Evolutionary conservation across 2,888 invertebrate genomes (phyloP).

Genomic region (Rutpela maculata): DNA sequence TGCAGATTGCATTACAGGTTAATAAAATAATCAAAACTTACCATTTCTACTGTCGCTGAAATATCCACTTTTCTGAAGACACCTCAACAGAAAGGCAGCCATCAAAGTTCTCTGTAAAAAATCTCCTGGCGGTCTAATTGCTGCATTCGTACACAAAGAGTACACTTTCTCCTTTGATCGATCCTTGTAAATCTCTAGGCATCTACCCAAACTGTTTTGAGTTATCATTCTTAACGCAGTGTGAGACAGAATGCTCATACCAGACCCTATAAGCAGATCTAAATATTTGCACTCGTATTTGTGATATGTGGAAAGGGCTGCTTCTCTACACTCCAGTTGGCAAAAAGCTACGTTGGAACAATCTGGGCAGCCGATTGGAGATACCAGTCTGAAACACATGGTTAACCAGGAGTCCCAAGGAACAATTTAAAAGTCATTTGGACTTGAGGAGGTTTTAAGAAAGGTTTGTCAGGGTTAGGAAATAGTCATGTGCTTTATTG

Average conservation of each 20-base stretch:
- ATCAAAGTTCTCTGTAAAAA: slow-evolving; percentile 86
- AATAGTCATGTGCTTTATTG: too few species aligned
- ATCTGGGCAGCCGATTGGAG: slow-evolving; percentile 83
- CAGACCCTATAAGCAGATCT: slow-evolving; percentile 83
- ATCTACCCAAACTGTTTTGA: slow-evolving; percentile 77
- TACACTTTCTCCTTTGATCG: slow-evolving; percentile 75
- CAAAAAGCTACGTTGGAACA: slow-evolving; percentile 89
- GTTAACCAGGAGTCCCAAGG: too few species aligned
- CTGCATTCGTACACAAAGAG: slow-evolving; percentile 81
- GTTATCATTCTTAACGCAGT: slow-evolving; percentile 87
- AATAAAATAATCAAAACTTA: slow-evolving; percentile 13
- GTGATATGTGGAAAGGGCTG: slow-evolving; percentile 82
- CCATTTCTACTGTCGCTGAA: slow-evolving; percentile 72
- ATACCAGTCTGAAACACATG: slow-evolving; percentile 72
- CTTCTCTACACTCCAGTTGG: slow-evolving; percentile 79
- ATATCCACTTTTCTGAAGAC: slow-evolving; percentile 82
- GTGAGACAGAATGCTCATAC: slow-evolving; percentile 88
- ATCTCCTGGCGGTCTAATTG: slow-evolving; percentile 80
- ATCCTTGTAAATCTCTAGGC: slow-evolving; percentile 75
- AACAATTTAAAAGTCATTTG: too few species aligned
- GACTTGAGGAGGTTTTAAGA: too few species aligned
- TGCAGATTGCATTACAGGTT: too few species aligned
- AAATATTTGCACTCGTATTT: slow-evolving; percentile 84
- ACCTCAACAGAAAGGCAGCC: slow-evolving; percentile 84
- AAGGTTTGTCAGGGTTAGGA: too few species aligned